phyloP scores from a whole-genome alignment of 2,888 invertebrate species.

The Heteropelma amictum region DNA sequence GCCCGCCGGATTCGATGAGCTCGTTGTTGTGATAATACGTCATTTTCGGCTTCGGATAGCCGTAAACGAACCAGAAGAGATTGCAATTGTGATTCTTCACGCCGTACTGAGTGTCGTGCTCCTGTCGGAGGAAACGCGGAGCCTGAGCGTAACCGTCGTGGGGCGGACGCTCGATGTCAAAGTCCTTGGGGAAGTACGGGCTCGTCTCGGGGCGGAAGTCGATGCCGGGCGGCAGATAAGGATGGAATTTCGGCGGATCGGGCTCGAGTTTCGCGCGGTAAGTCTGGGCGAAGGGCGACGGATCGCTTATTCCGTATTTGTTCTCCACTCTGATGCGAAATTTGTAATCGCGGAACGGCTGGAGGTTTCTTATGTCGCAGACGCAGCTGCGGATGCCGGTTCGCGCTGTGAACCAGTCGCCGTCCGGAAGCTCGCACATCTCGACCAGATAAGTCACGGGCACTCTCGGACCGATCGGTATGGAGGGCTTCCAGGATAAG shows the following conservation, averaged over 20 bases:
- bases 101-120: constrained; percentile 92
- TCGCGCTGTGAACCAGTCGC: constrained; percentile 94
- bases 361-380: constrained; percentile 92
- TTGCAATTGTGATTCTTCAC: constrained; percentile 94
- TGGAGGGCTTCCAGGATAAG: constrained; percentile 95
- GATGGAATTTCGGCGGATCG: constrained; percentile 88
- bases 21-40: constrained; percentile 92
- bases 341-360: constrained; percentile 96
- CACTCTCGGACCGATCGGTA: constrained; percentile 90
- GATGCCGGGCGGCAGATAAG: constrained; percentile 88
- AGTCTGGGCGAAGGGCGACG: constrained; percentile 93
- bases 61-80: constrained; percentile 96
- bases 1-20: constrained; percentile 88
- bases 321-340: constrained; percentile 98
- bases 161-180: constrained; percentile 92
- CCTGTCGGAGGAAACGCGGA: constrained; percentile 92
- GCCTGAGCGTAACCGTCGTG: constrained; percentile 91
- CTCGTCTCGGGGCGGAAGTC: constrained; percentile 92
- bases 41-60: constrained; percentile 97
- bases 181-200: constrained; percentile 94
- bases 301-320: constrained; percentile 97
- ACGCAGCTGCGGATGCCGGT: constrained; percentile 92
- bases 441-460: constrained; percentile 97
- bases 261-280: constrained; percentile 88
- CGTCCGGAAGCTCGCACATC: constrained; percentile 94